phyloP scores from a whole-genome alignment of 2,113 vertebrate species.

The Nesogale talazaci region DNA sequence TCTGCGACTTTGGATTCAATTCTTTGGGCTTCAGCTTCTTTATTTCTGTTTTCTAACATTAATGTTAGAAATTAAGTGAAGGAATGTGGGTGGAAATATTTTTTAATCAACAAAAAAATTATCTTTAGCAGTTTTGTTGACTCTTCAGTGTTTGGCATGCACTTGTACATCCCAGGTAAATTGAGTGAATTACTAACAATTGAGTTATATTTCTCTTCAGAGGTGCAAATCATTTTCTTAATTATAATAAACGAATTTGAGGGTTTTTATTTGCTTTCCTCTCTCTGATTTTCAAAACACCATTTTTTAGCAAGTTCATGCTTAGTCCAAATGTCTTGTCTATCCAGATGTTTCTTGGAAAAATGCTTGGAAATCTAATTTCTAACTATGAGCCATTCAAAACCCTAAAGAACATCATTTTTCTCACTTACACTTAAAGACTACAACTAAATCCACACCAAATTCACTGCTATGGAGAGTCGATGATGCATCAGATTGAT shows the following conservation, averaged over 20 bases:
- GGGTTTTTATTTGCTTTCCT: neutral
- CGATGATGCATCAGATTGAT: too few relatives aligned
- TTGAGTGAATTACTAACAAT: neutral
- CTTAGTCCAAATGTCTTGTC: neutral
- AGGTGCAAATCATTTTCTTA: neutral
- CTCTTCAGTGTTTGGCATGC: neutral
- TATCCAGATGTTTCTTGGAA: neutral
- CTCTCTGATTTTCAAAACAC: neutral
- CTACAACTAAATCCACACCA: too few relatives aligned
- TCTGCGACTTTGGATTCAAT: slow-evolving; percentile 2
- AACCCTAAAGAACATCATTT: neutral
- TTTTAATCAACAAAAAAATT: neutral
- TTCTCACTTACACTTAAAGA: too few relatives aligned
- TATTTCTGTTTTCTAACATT: neutral
- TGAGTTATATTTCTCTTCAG: slow-evolving; percentile 14
- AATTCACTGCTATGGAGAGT: too few relatives aligned
- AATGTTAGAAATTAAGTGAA: neutral
- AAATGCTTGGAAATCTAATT: neutral
- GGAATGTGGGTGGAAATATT: neutral
- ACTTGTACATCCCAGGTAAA: neutral
- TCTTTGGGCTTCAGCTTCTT: neutral
- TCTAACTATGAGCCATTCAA: neutral
- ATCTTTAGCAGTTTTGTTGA: neutral
- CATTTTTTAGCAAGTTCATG: neutral
- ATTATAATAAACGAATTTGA: neutral